These are phyloP conservation scores for Peromyscus californicus DNA, from an alignment of 2,113 vertebrate species.

Conservation along the genomic window DNA sequence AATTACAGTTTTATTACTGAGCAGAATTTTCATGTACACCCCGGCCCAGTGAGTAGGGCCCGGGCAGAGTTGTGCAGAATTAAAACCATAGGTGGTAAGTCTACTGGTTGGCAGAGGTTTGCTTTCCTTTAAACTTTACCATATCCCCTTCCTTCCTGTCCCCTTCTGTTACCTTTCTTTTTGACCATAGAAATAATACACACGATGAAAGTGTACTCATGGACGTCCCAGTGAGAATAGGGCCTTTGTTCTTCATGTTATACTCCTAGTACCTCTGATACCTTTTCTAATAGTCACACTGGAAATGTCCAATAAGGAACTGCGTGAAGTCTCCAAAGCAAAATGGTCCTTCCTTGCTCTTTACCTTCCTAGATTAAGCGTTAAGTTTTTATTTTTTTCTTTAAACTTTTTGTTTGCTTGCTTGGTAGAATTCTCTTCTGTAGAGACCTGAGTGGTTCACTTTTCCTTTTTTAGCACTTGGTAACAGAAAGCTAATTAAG, in stretches of 20 bases:
- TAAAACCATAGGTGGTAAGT: neutral
- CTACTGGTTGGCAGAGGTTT: neutral
- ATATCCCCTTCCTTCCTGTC: neutral
- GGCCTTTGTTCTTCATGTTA: neutral
- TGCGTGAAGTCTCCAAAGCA: neutral
- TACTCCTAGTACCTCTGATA: neutral
- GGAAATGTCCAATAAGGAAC: neutral
- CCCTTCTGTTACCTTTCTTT: neutral
- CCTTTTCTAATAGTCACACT: neutral
- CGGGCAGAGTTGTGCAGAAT: neutral
- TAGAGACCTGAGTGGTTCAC: neutral
- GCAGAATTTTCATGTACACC: neutral
- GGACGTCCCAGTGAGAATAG: neutral
- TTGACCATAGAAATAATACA: neutral
- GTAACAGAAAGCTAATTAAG: neutral
- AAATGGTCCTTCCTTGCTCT: neutral
- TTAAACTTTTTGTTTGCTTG: no score
- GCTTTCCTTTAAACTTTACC: neutral
- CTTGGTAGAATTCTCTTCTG: neutral
- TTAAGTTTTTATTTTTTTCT: neutral
- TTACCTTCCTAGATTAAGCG: neutral
- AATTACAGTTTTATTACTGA: neutral
- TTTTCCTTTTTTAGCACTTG: neutral
- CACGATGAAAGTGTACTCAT: neutral
- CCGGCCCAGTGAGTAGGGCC: neutral